Conservation (phyloP, 2,888 invertebrate species). For the Campaea margaritaria region DNA sequence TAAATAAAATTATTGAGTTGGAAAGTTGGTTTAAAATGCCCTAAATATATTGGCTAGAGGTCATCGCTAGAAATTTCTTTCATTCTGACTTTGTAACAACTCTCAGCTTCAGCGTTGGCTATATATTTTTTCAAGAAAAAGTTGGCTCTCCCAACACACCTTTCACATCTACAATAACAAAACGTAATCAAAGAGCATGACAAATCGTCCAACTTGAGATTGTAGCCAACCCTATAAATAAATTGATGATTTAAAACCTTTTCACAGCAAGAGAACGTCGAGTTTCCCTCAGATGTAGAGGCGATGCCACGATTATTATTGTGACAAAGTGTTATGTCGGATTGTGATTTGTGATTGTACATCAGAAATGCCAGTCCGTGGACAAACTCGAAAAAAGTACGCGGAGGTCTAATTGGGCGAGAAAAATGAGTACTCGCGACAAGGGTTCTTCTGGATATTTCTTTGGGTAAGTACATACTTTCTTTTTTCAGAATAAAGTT, state of each 20-base stretch:
- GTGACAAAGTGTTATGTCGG: constrained; percentile 9
- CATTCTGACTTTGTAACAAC: too few relatives aligned
- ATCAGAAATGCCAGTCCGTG: constrained; percentile 20
- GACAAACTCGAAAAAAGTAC: constrained; percentile 30
- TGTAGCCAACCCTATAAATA: constrained; percentile 24
- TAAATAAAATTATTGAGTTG: too few relatives aligned
- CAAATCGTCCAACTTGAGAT: constrained; percentile 43
- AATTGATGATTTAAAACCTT: constrained; percentile 11
- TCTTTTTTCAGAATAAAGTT: constrained; percentile 21
- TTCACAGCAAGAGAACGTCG: constrained; percentile 1
- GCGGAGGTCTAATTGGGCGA: constrained; percentile 30
- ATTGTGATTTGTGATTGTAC: constrained; percentile 24
- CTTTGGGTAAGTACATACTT: constrained; percentile 12
- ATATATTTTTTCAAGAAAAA: constrained; percentile 2
- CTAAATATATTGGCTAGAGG: too few relatives aligned
- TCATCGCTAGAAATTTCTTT: too few relatives aligned
- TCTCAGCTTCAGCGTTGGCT: too few relatives aligned
- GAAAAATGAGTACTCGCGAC: constrained; percentile 26
- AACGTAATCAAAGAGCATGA: constrained; percentile 43
- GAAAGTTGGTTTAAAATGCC: too few relatives aligned
- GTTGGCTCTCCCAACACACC: constrained; percentile 10
- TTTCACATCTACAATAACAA: constrained; percentile 32
- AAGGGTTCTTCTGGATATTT: constrained; percentile 23
- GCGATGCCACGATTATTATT: not conserved
- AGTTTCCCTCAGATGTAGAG: not conserved